Percentiles rank a stretch among this genome's conserved stretches.
Evolutionary conservation across 2,888 invertebrate species (phyloP).

Genomic region (Cheilosia vulpina): DNA sequence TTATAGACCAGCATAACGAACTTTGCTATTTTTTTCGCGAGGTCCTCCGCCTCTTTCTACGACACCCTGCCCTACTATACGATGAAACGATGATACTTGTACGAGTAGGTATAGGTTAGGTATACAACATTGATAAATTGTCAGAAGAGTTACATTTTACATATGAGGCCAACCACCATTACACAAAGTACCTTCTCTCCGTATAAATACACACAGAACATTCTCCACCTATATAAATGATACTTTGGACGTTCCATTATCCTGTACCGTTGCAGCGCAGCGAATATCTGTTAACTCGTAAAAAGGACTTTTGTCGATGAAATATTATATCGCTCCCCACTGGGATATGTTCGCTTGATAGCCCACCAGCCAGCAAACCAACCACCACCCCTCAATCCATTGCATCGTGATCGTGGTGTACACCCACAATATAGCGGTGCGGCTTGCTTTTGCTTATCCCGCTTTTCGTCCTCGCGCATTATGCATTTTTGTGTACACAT

Average conservation of each 20-base stretch:
- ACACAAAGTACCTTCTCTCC: conserved; percentile 25
- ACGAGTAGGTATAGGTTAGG: conserved; percentile 21
- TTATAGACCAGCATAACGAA: conserved; percentile 69
- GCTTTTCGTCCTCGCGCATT: conserved; percentile 62
- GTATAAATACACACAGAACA: conserved; percentile 16
- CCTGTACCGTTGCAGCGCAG: conserved; percentile 29
- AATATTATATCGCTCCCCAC: conserved; percentile 65
- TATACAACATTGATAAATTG: conserved; percentile 69
- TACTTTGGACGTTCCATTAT: conserved; percentile 58
- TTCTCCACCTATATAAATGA: conserved; percentile 52
- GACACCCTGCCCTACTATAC: neutral
- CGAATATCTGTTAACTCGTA: conserved; percentile 69
- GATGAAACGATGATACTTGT: too few relatives aligned
- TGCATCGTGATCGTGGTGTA: neutral
- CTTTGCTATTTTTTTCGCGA: conserved; percentile 21
- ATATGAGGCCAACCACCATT: conserved; percentile 20
- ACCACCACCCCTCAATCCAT: neutral
- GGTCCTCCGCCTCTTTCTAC: neutral
- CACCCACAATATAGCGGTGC: conserved; percentile 9
- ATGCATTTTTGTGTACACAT: conserved; percentile 73
- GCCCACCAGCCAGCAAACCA: neutral
- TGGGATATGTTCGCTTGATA: conserved; percentile 55
- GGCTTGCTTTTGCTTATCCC: conserved; percentile 38
- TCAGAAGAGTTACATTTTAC: conserved; percentile 39
- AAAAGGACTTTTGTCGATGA: conserved; percentile 74